phyloP scores from a whole-genome alignment of 2,113 vertebrate species.

The Dromiciops gliroides region DNA sequence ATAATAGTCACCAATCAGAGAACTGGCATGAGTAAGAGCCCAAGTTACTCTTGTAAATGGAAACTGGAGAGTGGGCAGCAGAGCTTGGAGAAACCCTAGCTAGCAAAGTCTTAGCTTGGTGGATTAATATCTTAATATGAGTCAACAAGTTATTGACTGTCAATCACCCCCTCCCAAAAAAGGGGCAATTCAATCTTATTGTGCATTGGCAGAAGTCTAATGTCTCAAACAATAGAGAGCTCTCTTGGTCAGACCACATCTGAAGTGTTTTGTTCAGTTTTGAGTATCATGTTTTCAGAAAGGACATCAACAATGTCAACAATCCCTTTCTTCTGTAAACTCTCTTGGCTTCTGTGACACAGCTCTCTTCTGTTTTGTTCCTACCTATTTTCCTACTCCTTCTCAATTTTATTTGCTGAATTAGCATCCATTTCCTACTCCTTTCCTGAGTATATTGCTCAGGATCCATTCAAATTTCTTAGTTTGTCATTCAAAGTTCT shows the following conservation, averaged over 20 bases:
- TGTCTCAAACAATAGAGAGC: neutral
- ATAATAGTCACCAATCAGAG: neutral
- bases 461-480: no score
- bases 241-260: neutral
- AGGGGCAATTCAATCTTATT: neutral
- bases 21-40: neutral
- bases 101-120: neutral
- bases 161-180: neutral
- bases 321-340: neutral
- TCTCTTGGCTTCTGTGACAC: neutral
- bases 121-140: neutral
- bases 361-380: neutral
- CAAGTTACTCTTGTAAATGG: neutral
- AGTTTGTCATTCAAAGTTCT: no score
- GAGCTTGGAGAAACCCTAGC: neutral
- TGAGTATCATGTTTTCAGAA: neutral
- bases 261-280: neutral
- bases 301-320: neutral
- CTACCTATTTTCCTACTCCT: neutral
- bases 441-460: no score
- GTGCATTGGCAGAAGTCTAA: neutral
- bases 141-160: neutral
- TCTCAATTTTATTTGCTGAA: neutral
- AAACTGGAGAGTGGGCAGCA: neutral
- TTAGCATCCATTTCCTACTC: neutral